Conservation (phyloP, 35 echinoderm and acorn worm genomes). For the Heliocidaris erythrogramma region DNA sequence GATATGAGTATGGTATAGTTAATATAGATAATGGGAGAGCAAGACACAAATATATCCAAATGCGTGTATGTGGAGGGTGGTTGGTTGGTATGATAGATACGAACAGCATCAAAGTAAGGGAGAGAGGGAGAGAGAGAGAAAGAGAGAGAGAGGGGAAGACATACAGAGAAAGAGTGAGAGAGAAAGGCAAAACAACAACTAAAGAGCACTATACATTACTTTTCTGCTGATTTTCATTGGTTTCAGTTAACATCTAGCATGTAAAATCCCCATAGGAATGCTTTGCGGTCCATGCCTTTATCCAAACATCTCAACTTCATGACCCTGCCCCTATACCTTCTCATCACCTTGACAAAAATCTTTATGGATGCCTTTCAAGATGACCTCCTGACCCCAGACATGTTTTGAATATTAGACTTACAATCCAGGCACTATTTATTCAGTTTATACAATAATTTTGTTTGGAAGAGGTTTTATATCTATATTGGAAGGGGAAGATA, state of each 20-base stretch:
- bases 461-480: too few relatives aligned
- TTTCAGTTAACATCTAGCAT: background rate
- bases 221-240: background rate
- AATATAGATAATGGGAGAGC: too few relatives aligned
- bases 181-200: background rate
- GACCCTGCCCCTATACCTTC: slow-evolving; percentile 41
- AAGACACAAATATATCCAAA: too few relatives aligned
- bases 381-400: slow-evolving; percentile 28
- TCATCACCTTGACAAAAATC: slow-evolving; percentile 43
- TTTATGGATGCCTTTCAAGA: slow-evolving; percentile 31
- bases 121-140: too few relatives aligned
- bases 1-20: too few relatives aligned
- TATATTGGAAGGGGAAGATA: too few relatives aligned
- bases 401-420: slow-evolving; percentile 29
- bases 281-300: slow-evolving; percentile 8
- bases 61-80: too few relatives aligned
- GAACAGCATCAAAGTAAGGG: background rate
- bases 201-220: background rate
- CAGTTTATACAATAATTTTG: background rate
- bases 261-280: slow-evolving; percentile 16
- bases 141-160: background rate
- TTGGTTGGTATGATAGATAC: background rate
- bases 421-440: background rate
- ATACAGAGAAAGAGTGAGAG: background rate
- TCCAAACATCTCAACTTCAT: slow-evolving; percentile 17